Evolutionary conservation across 2,797 vertebrate genomes (phyloP).

Genomic region (Xiphorhynchus erythropygius): DNA sequence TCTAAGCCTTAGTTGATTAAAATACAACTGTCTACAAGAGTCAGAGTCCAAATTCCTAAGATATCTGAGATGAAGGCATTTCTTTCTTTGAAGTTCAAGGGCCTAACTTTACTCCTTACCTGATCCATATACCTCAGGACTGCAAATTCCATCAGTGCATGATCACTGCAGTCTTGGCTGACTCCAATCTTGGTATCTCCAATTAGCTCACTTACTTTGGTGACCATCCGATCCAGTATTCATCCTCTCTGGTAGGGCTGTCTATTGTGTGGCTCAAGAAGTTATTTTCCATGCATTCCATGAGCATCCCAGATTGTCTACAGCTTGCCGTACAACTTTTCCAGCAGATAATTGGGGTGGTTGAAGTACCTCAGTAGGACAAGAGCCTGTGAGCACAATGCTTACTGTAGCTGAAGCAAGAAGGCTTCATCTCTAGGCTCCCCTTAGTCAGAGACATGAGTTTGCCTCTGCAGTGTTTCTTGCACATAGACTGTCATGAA

Average conservation of each 20-base stretch:
- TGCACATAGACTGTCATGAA: not conserved
- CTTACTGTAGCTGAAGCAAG: not conserved
- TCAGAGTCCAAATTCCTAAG: too few relatives aligned
- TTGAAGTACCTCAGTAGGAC: not conserved
- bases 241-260: not conserved
- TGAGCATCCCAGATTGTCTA: too few relatives aligned
- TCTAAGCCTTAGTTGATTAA: too few relatives aligned
- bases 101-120: not conserved
- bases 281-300: not conserved
- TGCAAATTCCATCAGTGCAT: not conserved
- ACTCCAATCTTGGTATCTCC: not conserved
- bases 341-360: not conserved
- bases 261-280: not conserved
- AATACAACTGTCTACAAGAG: too few relatives aligned
- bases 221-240: not conserved
- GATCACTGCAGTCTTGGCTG: not conserved
- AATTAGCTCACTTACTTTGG: not conserved
- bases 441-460: not conserved
- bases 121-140: not conserved
- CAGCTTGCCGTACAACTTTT: not conserved
- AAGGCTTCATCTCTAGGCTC: rapidly evolving
- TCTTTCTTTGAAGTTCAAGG: not conserved
- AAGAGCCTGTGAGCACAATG: too few relatives aligned
- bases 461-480: not conserved
- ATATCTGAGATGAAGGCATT: too few relatives aligned